Evolutionary conservation across 2,888 invertebrate species (phyloP), one percentile per base, ranked within the genome.

Genomic region (Euplexia lucipara): DNA sequence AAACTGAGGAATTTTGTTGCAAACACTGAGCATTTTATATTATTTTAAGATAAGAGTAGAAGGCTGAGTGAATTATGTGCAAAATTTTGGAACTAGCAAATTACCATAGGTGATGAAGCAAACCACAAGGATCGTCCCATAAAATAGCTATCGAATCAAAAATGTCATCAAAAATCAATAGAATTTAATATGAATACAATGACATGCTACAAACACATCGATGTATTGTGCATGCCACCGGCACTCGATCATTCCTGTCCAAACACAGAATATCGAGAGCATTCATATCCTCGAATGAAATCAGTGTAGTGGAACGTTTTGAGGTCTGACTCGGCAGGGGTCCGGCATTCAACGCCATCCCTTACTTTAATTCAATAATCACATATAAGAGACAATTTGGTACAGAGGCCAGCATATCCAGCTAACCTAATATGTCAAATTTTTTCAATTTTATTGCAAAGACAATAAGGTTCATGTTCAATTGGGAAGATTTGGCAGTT

Each of bases 351-450:
- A 84, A 75, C 78, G 83, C 75, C 84, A 84, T 84, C 84, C 87
- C 82, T 85, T 75, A 83, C 82, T 86, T 90, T 90, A 90, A 90
- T 92, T 92, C 89, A 92, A 91, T 92, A 92, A 92, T 91, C 91
- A 88, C 88, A 77, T 86, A 88, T 84, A 83, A 83, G 86, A 84
- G 74, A 78, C 74, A 78, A 81, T 2, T 26, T 5, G 3, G 3
- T 26, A 26, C 26, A 26, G n/a, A n/a, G n/a, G n/a, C n/a, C n/a
- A n/a, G n/a, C n/a, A n/a, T n/a, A n/a, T n/a, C n/a, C n/a, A n/a
- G n/a, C n/a, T n/a, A n/a, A n/a, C n/a, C n/a, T n/a, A n/a, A n/a
- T n/a, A n/a, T n/a, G n/a, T n/a, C n/a, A n/a, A n/a, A n/a, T n/a
- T n/a, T n/a, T n/a, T n/a, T n/a, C n/a, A n/a, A n/a, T n/a, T n/a